A percentile compares a stretch with the other conserved stretches of the same genome.
phyloP scores from a whole-genome alignment of 2,888 invertebrate genomes.

The Plebejus argus region DNA sequence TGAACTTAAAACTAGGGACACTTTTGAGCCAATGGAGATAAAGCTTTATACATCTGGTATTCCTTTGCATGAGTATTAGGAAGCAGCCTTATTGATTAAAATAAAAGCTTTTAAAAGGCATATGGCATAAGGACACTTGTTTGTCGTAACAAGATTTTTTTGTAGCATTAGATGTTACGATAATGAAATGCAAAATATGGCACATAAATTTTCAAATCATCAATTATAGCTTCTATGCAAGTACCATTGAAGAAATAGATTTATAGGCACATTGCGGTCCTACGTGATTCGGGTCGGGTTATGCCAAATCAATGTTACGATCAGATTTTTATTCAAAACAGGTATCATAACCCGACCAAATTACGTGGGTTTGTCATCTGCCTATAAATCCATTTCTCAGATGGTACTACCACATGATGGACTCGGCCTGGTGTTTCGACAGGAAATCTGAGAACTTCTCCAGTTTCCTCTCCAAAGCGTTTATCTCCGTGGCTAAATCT shows the following conservation, averaged over 20 bases:
- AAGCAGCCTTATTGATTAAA: not conserved
- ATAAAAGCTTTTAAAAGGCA: not conserved
- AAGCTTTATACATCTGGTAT: constrained; percentile 28
- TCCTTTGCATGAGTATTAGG: not conserved
- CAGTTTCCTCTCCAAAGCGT: constrained; percentile 75
- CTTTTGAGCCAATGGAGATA: constrained; percentile 33
- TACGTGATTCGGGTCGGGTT: not conserved
- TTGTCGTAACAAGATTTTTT: not conserved
- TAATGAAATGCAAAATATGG: constrained; percentile 44
- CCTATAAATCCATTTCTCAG: not conserved
- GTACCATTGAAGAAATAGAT: no score
- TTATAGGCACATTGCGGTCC: not conserved
- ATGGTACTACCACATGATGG: constrained; percentile 79
- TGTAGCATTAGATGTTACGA: not conserved
- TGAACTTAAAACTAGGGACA: not conserved
- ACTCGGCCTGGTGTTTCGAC: constrained; percentile 79
- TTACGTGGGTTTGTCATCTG: not conserved
- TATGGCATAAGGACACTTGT: not conserved
- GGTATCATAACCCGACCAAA: not conserved
- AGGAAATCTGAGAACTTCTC: constrained; percentile 76
- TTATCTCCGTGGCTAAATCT: constrained; percentile 80
- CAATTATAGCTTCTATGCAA: not conserved
- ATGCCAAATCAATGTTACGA: no score
- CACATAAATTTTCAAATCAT: constrained; percentile 42
- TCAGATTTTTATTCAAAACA: no score